A percentile compares a stretch with the other conserved stretches of the same genome.
phyloP scores from a whole-genome alignment of 1,140 invertebrate species.

The Adoxophyes honmai region DNA sequence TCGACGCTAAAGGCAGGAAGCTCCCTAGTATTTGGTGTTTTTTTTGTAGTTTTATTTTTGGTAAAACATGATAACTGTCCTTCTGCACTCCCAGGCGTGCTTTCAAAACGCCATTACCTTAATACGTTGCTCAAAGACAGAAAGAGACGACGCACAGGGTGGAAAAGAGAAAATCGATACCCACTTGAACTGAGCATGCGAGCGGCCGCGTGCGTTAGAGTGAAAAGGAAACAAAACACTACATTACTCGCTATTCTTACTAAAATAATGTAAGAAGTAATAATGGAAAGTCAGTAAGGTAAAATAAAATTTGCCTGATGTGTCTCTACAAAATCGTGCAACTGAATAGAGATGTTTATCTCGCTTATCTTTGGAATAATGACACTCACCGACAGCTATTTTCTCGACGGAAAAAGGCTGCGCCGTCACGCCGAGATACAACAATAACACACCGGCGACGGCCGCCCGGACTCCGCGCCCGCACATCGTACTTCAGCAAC shows the following conservation, averaged over 20 bases:
- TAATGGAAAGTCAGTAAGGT: too few relatives aligned
- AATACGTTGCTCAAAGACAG: background rate
- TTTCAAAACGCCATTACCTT: background rate
- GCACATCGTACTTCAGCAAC: background rate
- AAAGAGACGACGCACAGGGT: constrained; percentile 6
- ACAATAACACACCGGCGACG: constrained; percentile 48
- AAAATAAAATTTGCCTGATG: too few relatives aligned
- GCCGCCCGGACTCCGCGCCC: constrained; percentile 17
- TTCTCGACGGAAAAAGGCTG: constrained; percentile 58
- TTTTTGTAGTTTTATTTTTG: too few relatives aligned
- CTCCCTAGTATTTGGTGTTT: too few relatives aligned
- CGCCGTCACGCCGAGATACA: constrained; percentile 41
- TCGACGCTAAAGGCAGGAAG: too few relatives aligned
- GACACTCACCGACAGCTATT: constrained; percentile 59
- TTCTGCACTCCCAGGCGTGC: background rate
- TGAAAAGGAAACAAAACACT: constrained; percentile 43
- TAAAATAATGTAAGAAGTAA: background rate
- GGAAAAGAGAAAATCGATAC: constrained; percentile 54
- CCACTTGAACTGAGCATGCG: constrained; percentile 25
- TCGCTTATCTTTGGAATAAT: background rate
- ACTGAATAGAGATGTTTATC: background rate
- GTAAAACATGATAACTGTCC: too few relatives aligned
- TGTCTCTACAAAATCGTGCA: background rate
- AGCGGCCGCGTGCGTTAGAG: constrained; percentile 29
- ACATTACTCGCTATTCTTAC: background rate